Conservation (phyloP, 1,140 invertebrate genomes). For the Panagrolaimus sp. region DNA sequence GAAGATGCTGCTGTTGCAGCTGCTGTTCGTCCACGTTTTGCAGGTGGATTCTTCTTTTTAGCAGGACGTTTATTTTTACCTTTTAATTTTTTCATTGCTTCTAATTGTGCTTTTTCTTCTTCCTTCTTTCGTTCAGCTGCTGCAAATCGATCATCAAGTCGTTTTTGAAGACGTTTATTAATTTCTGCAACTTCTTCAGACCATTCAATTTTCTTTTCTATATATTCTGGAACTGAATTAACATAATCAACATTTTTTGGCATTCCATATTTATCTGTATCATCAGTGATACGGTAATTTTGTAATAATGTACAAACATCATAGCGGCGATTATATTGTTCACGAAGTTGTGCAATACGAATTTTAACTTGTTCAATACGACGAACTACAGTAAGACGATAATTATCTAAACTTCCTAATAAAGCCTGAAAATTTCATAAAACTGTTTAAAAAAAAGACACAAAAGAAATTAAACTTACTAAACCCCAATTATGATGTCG, state of each 20-base stretch:
- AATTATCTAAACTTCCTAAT: neutral
- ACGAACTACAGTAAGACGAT: neutral
- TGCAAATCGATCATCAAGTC: neutral
- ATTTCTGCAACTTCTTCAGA: neutral
- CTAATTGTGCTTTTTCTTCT: neutral
- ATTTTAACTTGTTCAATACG: neutral
- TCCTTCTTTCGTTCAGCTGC: neutral
- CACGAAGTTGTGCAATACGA: neutral
- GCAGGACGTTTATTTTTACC: neutral
- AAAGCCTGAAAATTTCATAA: neutral
- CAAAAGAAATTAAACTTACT: neutral
- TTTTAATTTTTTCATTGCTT: neutral
- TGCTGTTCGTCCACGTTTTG: neutral
- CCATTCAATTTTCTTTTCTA: slow-evolving; percentile 9
- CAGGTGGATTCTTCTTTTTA: neutral
- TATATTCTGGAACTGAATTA: neutral
- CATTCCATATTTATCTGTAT: neutral
- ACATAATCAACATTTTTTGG: slow-evolving; percentile 1
- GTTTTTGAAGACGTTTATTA: neutral
- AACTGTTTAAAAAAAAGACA: too few species aligned
- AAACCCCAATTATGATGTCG: neutral
- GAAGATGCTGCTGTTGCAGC: neutral
- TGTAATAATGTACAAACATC: slow-evolving; percentile 1
- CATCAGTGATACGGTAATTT: neutral
- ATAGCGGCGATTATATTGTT: neutral